A percentile compares a stretch with the other conserved stretches of the same genome.
phyloP scores from a whole-genome alignment of 2,797 vertebrate species.

The Micropoecilia bifurca region DNA sequence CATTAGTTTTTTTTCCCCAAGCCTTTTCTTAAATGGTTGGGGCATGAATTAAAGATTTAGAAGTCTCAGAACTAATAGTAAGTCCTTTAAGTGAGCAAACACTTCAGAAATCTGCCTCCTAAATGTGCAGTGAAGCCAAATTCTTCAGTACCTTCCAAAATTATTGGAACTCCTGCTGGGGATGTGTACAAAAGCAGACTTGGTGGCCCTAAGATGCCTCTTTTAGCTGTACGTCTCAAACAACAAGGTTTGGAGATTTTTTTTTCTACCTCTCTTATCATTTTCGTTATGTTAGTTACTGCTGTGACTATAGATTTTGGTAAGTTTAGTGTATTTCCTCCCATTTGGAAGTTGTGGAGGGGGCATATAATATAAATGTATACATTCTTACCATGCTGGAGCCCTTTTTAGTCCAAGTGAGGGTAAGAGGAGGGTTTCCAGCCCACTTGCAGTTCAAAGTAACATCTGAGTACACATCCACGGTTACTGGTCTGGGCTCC shows the following conservation, averaged over 20 bases:
- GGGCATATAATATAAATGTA: neutral
- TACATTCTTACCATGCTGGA: constrained; percentile 90
- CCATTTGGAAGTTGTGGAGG: neutral
- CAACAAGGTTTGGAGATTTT: neutral
- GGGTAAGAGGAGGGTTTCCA: constrained; percentile 93
- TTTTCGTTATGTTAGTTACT: neutral
- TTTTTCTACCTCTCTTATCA: neutral
- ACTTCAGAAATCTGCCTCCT: constrained; percentile 53
- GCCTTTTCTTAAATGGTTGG: constrained; percentile 64
- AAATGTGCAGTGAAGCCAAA: constrained; percentile 6
- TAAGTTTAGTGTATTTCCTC: neutral
- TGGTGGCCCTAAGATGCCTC: neutral
- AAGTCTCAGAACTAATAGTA: constrained; percentile 35
- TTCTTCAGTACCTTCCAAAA: neutral
- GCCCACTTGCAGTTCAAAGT: constrained; percentile 95
- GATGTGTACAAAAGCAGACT: neutral
- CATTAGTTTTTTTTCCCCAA: constrained; percentile 60
- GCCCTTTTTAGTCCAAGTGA: constrained; percentile 97
- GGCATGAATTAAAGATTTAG: constrained; percentile 74
- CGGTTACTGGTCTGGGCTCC: constrained; percentile 89
- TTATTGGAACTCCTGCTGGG: neutral
- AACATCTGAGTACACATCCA: constrained; percentile 92
- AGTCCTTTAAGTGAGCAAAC: constrained; percentile 57
- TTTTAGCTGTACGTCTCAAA: neutral
- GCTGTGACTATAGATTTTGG: neutral